Evolutionary conservation across 1,140 invertebrate genomes (phyloP), one percentile per base, ranked within the genome.

Genomic region (Homalodisca vitripennis): DNA sequence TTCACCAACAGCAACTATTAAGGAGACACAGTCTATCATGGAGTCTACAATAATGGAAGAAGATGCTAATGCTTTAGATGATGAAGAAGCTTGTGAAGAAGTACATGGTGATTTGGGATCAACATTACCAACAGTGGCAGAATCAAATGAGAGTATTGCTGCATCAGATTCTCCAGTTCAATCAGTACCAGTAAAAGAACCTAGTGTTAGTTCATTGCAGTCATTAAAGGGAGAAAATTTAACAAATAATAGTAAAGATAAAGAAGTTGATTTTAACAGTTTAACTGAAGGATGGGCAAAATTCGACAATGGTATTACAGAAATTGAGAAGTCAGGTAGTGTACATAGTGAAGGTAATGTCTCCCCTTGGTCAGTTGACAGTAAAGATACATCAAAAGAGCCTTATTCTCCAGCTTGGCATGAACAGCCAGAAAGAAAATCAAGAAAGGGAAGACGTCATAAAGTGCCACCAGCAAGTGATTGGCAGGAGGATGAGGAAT

Each of bases 361-460:
- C 3, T 90, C 88, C 1, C 88, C 88, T 0, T 91, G 89, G 86
- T 92, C 90, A 1, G 89, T 89, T 0, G 90, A 92, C 78, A 88
- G 88, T 1, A 88, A 89, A 66, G 88, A 91, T 70, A 84, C 84
- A 67, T 79, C 80, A 26, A 80, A 79, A 65, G 81, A 81, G 63
- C 76, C 78, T 0, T 75, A 34, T 55, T 73, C 69, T 27, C 75
- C 69, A 26, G 68, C 70, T 14, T 72, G 71, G 71, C 68, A 70
- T 65, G 72, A 72, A 46, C 30, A 60, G 20, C 48, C 47, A 17
- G 71, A 75, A 51, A 71, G 65, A 29, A 72, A 71, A 34, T 67
- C 46, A 46, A 57, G 55, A 60, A 66, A 79, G 74, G 70, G 70
- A 17, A 73, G 73, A 53, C 48, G 70, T 47, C 71, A 72, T 65